Evolutionary conservation across 1,140 invertebrate species (phyloP), one percentile per base, ranked within the genome.

Genomic region (Dendroctonus valens): DNA sequence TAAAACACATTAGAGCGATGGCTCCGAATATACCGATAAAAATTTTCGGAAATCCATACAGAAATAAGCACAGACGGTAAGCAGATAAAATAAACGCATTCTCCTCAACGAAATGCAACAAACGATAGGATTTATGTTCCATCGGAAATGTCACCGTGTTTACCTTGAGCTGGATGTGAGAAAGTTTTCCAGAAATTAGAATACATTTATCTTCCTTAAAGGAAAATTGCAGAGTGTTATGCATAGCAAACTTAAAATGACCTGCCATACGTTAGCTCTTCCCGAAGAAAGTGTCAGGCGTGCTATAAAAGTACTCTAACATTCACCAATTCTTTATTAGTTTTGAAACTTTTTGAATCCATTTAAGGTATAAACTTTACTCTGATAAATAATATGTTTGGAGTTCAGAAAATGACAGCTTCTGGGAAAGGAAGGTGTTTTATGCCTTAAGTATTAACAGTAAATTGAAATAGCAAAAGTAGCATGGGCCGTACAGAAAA

Each of bases 301-400:
- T 59, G 57, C 65, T 41, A 60, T 67, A 67, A 67, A 67, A 67
- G 15, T 60, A 60, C 65, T 64, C 39, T 37, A 63, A 63, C 38
- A 44, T 63, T 39, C 12, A 40, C 26, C 26, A 49, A 64, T 55
- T 64, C 65, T 67, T 67, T 67, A 67, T 67, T 67, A 67, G 57
- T 59, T 67, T 58, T 54, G 11, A 67, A 67, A 67, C 49, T 67
- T 67, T 67, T 60, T 67, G 49, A 67, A 67, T 67, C 40, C 53
- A 48, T 67, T 57, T 64, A 64, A 41, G 44, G 52, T 48, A 38
- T 57, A 57, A 55, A 64, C 41, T 61, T 61, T 59, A 5, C 14
- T 49, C 38, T 37, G 8, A 59, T 59, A 59, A 59, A 59, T 58
- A 44, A 26, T 26, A 26, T 26, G 26, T 26, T 26, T 26, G 26